phyloP scores from a whole-genome alignment of 2,113 vertebrate species.

The Campylorhamphus procurvoides region DNA sequence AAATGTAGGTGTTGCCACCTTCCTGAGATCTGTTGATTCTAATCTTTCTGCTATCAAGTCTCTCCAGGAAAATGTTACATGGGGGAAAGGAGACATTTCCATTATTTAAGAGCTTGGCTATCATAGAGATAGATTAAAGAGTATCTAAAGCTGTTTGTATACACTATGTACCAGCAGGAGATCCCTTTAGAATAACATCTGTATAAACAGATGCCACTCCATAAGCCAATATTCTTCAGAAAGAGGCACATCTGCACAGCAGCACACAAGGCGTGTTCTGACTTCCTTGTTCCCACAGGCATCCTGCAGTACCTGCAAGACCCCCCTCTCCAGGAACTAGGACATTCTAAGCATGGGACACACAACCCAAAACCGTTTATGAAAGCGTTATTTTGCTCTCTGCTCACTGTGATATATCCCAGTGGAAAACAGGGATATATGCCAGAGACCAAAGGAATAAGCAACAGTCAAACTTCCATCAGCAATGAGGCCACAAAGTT shows the following conservation, averaged over 20 bases:
- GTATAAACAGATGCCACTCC: constrained; percentile 37
- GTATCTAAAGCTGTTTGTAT: constrained; percentile 1
- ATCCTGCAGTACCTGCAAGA: not conserved
- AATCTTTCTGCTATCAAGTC: not conserved
- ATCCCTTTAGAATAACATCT: constrained; percentile 41
- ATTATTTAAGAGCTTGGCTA: not conserved
- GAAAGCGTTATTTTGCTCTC: not conserved
- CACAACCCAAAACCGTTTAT: not conserved
- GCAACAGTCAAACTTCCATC: not conserved
- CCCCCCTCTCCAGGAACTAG: not conserved
- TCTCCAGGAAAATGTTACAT: not conserved
- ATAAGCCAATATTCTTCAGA: constrained; percentile 13
- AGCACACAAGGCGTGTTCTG: not conserved
- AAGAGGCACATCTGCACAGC: not conserved
- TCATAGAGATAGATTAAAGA: not conserved
- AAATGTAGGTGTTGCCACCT: not conserved
- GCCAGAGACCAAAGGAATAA: not conserved
- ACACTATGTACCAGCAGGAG: not conserved
- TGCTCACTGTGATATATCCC: not conserved
- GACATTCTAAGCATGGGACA: not conserved
- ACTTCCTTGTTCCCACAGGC: not conserved
- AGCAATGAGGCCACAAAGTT: not conserved
- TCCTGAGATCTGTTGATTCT: not conserved
- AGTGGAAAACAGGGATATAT: not conserved
- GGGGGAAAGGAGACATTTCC: not conserved